Evolutionary conservation across 2,113 vertebrate species (phyloP).

Genomic region (Ramphastos sulfuratus): DNA sequence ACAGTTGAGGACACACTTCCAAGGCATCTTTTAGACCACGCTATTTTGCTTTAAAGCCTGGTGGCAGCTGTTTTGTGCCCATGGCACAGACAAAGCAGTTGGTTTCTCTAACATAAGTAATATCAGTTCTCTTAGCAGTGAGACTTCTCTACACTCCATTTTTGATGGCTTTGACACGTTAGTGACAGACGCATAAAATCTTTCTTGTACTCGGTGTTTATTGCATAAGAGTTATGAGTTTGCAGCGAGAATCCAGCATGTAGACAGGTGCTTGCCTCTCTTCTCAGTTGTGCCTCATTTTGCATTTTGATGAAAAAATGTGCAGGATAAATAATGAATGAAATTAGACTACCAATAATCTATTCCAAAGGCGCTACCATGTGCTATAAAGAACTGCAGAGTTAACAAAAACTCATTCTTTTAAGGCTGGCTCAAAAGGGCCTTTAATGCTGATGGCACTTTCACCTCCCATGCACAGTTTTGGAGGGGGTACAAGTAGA

Average conservation of each 20-base stretch:
- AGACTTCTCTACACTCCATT: background rate
- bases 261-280: background rate
- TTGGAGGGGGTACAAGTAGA: background rate
- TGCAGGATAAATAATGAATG: slow-evolving; percentile 31
- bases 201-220: background rate
- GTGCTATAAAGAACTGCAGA: slow-evolving; percentile 22
- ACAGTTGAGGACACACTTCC: background rate
- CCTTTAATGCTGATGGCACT: background rate
- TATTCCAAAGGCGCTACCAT: background rate
- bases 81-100: background rate
- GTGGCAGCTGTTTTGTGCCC: background rate
- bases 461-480: background rate
- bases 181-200: background rate
- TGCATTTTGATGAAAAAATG: slow-evolving; percentile 23
- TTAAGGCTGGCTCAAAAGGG: background rate
- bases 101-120: background rate
- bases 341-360: background rate
- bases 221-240: background rate
- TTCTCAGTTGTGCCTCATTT: background rate
- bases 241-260: background rate
- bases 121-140: background rate
- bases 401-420: slow-evolving; percentile 2
- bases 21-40: background rate
- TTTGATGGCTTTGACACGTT: background rate
- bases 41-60: background rate